A percentile compares a stretch with the other conserved stretches of the same genome.
Conservation (phyloP, 2,888 invertebrate species). For the Cremastinae sp. region DNA sequence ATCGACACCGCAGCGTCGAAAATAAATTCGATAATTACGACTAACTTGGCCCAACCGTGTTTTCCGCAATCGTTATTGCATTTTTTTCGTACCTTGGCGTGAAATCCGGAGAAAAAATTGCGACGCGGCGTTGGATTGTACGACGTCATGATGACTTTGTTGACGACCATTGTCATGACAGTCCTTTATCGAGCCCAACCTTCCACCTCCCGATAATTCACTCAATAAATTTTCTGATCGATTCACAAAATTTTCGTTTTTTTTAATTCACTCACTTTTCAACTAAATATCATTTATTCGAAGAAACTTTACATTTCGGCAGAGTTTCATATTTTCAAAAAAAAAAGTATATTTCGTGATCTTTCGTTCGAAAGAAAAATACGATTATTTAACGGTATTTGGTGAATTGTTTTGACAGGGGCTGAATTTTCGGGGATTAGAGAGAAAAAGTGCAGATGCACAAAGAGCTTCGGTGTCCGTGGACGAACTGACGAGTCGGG, state of each 20-base stretch:
- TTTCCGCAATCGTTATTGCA: background rate
- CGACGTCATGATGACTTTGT: slow-evolving; percentile 78
- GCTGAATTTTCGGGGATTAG: background rate
- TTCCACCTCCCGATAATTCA: slow-evolving; percentile 25
- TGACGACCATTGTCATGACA: slow-evolving; percentile 77
- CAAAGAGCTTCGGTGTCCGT: slow-evolving; percentile 58
- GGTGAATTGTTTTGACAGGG: background rate
- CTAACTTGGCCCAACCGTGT: too few relatives aligned
- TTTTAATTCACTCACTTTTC: background rate
- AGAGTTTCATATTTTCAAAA: too few relatives aligned
- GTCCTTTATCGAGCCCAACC: slow-evolving; percentile 16
- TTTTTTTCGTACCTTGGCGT: slow-evolving; percentile 75
- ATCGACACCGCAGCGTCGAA: background rate
- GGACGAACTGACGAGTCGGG: slow-evolving; percentile 67
- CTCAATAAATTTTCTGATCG: too few relatives aligned
- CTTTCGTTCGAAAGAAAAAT: too few relatives aligned
- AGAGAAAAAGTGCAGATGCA: background rate
- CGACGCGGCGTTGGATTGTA: slow-evolving; percentile 75
- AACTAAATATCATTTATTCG: too few relatives aligned
- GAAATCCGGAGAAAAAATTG: slow-evolving; percentile 75
- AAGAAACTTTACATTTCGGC: too few relatives aligned
- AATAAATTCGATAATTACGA: background rate
- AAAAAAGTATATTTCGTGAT: too few relatives aligned
- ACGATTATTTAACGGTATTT: too few relatives aligned
- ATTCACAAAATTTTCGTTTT: slow-evolving; percentile 1